A percentile compares a stretch with the other conserved stretches of the same genome.
Evolutionary conservation across 2,888 invertebrate species (phyloP).

Genomic region (Yponomeuta malinellus): DNA sequence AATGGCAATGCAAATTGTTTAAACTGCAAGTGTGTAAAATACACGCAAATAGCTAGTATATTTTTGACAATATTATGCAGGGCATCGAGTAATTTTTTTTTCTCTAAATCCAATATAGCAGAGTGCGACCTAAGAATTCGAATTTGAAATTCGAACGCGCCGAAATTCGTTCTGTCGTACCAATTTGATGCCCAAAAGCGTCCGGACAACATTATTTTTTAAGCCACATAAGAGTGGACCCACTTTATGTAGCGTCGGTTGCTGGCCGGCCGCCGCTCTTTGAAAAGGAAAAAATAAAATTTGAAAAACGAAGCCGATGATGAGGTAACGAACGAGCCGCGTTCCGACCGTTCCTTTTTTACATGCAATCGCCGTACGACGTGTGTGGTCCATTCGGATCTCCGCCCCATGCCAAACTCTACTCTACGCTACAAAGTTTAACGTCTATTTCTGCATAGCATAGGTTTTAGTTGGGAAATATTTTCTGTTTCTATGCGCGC

Average conservation of each 20-base stretch:
- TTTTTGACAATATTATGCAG: no score
- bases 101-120: slow-evolving; percentile 20
- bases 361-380: slow-evolving; percentile 57
- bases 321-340: slow-evolving; percentile 74
- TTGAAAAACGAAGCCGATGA: slow-evolving; percentile 60
- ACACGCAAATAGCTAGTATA: no score
- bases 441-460: slow-evolving; percentile 21
- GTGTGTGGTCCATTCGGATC: slow-evolving; percentile 60
- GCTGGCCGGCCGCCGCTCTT: slow-evolving; percentile 32
- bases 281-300: slow-evolving; percentile 44
- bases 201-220: slow-evolving; percentile 28
- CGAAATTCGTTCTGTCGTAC: background rate
- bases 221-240: slow-evolving; percentile 29
- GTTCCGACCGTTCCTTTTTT: slow-evolving; percentile 71
- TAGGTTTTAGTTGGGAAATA: slow-evolving; percentile 3
- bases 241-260: slow-evolving; percentile 58
- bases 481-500: slow-evolving; percentile 6
- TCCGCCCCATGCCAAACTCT: slow-evolving; percentile 23
- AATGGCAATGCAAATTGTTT: no score
- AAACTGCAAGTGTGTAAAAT: no score
- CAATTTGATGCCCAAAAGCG: slow-evolving; percentile 1
- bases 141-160: slow-evolving; percentile 29
- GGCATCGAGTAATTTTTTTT: no score
- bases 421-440: slow-evolving; percentile 21
- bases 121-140: slow-evolving; percentile 59